phyloP scores from a whole-genome alignment of 1,140 invertebrate genomes.

The Lepidotrigona ventralis region DNA sequence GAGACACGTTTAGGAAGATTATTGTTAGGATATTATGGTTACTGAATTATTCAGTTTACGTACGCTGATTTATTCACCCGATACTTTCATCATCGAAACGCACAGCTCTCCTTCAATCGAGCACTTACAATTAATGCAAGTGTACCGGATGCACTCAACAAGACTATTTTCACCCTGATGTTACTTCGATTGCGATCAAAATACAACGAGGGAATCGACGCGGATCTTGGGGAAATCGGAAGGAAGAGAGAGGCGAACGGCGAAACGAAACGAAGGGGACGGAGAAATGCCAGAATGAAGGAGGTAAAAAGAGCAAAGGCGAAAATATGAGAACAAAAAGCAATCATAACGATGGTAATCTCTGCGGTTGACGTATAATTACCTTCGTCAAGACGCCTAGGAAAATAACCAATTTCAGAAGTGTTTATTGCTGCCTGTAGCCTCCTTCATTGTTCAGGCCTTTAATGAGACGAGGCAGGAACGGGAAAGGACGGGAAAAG shows the following conservation, averaged over 20 bases:
- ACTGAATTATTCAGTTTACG: neutral
- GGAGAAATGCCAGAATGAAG: neutral
- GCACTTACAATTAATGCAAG: conserved; percentile 22
- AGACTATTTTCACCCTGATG: neutral
- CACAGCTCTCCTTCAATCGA: conserved; percentile 14
- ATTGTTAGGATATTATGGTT: neutral
- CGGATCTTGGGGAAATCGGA: neutral
- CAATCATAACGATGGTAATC: conserved; percentile 75
- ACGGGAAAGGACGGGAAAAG: neutral
- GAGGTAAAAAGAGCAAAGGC: conserved; percentile 29
- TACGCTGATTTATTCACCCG: conserved; percentile 14
- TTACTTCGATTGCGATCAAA: neutral
- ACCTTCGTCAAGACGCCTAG: conserved; percentile 65
- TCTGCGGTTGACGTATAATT: conserved; percentile 74
- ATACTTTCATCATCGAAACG: conserved; percentile 7
- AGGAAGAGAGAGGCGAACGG: no score
- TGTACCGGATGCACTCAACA: neutral
- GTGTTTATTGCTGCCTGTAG: conserved; percentile 70
- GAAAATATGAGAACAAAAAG: conserved; percentile 69
- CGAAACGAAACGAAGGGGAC: neutral
- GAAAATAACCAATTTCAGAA: conserved; percentile 76
- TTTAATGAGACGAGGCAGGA: conserved; percentile 61
- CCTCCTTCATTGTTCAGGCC: conserved; percentile 64
- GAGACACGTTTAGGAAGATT: neutral
- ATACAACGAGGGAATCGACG: no score